These are phyloP conservation scores for Mimas tiliae DNA, from an alignment of 2,888 invertebrate species.

Conservation along the genomic window DNA sequence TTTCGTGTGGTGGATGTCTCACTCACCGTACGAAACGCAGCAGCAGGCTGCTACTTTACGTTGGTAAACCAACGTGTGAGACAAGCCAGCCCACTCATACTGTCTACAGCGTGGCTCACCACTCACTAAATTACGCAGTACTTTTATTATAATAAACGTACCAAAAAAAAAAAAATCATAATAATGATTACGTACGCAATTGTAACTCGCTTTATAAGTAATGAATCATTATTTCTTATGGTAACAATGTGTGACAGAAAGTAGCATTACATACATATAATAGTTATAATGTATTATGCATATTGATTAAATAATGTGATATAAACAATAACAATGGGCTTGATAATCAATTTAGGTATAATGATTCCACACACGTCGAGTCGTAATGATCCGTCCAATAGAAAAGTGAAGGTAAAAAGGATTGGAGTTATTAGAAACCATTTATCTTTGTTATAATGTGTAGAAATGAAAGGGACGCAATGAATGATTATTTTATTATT, in stretches of 20 bases:
- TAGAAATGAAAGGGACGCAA: neutral
- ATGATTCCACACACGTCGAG: neutral
- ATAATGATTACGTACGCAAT: slow-evolving; percentile 29
- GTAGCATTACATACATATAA: neutral
- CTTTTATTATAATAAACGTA: too few species aligned
- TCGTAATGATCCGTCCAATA: neutral
- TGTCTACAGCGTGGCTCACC: too few species aligned
- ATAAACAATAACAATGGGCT: slow-evolving; percentile 1
- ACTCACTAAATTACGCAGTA: too few species aligned
- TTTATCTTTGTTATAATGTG: neutral
- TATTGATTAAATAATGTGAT: neutral
- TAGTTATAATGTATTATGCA: neutral
- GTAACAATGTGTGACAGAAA: slow-evolving; percentile 1
- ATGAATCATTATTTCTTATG: slow-evolving; percentile 18
- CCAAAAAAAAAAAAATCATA: neutral
- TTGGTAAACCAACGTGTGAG: too few species aligned
- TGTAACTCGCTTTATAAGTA: slow-evolving; percentile 27
- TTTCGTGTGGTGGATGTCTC: too few species aligned
- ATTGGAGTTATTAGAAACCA: neutral
- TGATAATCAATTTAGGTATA: neutral
- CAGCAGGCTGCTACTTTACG: too few species aligned
- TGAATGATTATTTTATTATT: too few species aligned
- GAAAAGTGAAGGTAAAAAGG: neutral
- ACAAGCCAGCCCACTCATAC: too few species aligned
- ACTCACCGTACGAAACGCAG: too few species aligned